Percentiles rank a stretch among this genome's conserved stretches.
These are phyloP conservation scores for Cataglyphis albicans DNA, from an alignment of 2,888 invertebrate species.

Conservation along the genomic window DNA sequence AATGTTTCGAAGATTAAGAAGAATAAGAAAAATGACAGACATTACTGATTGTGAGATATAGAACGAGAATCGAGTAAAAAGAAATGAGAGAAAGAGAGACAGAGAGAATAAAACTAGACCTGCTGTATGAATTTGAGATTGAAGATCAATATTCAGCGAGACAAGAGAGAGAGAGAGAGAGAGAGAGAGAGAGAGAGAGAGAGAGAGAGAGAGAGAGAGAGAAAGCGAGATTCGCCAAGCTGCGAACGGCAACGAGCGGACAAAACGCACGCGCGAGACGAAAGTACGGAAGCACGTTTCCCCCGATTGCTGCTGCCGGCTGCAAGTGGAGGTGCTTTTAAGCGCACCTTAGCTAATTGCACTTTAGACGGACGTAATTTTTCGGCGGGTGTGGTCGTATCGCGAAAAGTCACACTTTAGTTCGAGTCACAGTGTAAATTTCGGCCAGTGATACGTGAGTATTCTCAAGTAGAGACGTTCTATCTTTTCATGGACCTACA, in stretches of 20 bases:
- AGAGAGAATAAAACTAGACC: conserved; percentile 1
- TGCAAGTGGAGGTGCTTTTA: conserved; percentile 42
- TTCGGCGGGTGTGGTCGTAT: conserved; percentile 43
- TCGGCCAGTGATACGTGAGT: conserved; percentile 24
- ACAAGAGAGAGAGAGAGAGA: conserved; percentile 57
- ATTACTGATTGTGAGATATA: not conserved
- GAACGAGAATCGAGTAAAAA: not conserved
- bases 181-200: conserved; percentile 4
- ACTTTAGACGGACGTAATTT: conserved; percentile 38
- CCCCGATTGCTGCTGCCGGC: conserved; percentile 23
- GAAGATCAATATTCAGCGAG: conserved; percentile 79
- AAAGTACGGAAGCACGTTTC: conserved; percentile 54
- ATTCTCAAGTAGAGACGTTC: conserved; percentile 17
- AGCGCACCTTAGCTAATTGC: conserved; percentile 26
- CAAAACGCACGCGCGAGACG: conserved; percentile 73
- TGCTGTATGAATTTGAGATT: conserved; percentile 69
- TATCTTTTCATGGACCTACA: conserved; percentile 8
- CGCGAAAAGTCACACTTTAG: not conserved
- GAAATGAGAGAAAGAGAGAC: conserved; percentile 8
- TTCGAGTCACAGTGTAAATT: not conserved
- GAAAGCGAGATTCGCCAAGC: conserved; percentile 65
- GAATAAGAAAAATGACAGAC: not conserved
- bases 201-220: conserved; percentile 7
- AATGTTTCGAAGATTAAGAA: not conserved
- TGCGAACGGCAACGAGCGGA: conserved; percentile 58